Percentiles rank a stretch among this genome's conserved stretches.
Conservation (phyloP, 2,113 vertebrate species). For the Pyrgilauda ruficollis region DNA sequence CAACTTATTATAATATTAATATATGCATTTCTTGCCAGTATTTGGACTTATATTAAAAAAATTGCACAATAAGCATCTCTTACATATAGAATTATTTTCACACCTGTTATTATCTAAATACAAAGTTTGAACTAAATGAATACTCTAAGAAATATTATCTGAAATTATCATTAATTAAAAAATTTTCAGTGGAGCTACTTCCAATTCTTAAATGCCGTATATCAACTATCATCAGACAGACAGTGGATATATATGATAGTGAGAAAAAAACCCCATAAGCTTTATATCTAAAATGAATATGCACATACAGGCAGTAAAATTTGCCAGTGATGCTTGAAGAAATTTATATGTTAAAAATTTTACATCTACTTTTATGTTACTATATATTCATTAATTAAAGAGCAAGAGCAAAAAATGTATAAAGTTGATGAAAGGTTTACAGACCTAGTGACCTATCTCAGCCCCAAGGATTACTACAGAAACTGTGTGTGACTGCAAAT, state of each 20-base stretch:
- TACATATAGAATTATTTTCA: background rate
- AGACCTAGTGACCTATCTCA: constrained; percentile 80
- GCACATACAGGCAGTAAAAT: constrained; percentile 14
- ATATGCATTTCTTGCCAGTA: background rate
- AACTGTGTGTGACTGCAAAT: constrained; percentile 83
- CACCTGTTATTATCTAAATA: background rate
- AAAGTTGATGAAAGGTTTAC: constrained; percentile 73
- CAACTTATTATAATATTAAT: background rate
- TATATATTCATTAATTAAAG: constrained; percentile 67
- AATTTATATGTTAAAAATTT: constrained; percentile 29
- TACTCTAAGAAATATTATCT: background rate
- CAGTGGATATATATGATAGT: background rate
- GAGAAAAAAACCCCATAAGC: background rate
- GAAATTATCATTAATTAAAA: background rate
- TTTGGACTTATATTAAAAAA: background rate
- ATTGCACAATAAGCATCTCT: background rate
- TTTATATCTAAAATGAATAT: constrained; percentile 14
- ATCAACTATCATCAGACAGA: background rate
- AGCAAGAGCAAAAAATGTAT: constrained; percentile 29
- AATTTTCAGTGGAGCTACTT: background rate
- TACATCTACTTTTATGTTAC: constrained; percentile 55
- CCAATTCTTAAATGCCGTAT: background rate
- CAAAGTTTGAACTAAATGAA: background rate
- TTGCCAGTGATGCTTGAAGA: background rate
- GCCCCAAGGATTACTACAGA: constrained; percentile 84